Percentiles rank a stretch among this genome's conserved stretches.
Conservation (phyloP, 2,888 invertebrate species). For the Chorisops tibialis region DNA sequence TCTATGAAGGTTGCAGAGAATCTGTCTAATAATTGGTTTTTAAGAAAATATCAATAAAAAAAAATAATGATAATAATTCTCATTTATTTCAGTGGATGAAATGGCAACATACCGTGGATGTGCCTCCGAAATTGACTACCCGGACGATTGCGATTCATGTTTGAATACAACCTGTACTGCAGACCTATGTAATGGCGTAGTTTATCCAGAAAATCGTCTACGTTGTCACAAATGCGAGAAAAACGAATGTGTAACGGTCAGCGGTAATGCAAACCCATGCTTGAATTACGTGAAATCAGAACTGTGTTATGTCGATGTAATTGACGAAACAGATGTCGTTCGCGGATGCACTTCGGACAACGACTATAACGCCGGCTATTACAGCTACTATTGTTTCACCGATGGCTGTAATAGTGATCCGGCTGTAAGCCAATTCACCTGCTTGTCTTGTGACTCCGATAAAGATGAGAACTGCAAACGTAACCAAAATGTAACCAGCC, state of each 20-base stretch:
- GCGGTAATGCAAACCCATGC: neutral
- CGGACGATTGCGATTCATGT: conserved; percentile 4
- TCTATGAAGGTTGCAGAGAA: no score
- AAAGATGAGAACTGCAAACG: conserved; percentile 12
- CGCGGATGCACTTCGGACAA: conserved; percentile 17
- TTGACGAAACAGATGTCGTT: conserved; percentile 16
- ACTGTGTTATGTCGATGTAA: conserved; percentile 13
- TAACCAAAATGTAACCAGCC: no score
- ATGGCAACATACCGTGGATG: conserved; percentile 16
- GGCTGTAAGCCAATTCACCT: conserved; percentile 6
- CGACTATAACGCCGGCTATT: conserved; percentile 5
- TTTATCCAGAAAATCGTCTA: conserved; percentile 11
- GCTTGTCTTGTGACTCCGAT: conserved; percentile 8
- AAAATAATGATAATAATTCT: no score
- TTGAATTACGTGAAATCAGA: neutral
- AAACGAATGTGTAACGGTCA: conserved; percentile 6
- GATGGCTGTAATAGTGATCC: conserved; percentile 12
- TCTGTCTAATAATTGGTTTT: no score
- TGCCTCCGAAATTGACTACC: neutral
- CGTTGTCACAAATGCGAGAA: conserved; percentile 10
- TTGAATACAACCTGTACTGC: conserved; percentile 14
- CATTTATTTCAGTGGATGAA: conserved; percentile 17
- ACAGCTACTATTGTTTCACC: neutral
- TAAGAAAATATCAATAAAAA: no score
- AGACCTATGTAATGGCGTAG: conserved; percentile 3